A percentile compares a stretch with the other conserved stretches of the same genome.
Evolutionary conservation across 2,888 invertebrate genomes (phyloP).

Genomic region (Sceliomorpha sp.): DNA sequence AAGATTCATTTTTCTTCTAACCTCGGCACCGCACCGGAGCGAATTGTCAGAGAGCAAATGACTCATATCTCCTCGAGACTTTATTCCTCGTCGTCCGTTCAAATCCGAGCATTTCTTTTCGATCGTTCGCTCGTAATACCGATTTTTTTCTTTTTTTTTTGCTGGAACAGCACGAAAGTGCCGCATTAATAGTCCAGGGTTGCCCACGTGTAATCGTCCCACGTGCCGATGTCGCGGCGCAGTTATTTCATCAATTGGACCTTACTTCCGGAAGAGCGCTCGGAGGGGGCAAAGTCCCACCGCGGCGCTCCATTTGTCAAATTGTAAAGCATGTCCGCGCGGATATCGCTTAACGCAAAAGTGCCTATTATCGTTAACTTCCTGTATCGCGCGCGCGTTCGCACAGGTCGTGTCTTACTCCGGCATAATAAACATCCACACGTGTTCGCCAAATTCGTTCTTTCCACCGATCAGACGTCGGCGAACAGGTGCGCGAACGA

Average conservation of each 20-base stretch:
- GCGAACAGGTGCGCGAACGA: constrained; percentile 27
- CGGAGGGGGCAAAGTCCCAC: constrained; percentile 28
- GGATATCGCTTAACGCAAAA: constrained; percentile 49
- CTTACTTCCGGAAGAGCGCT: constrained; percentile 38
- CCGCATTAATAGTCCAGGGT: too few relatives aligned
- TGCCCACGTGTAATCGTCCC: too few relatives aligned
- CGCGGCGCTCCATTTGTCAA: constrained; percentile 9
- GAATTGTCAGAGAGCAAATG: too few relatives aligned
- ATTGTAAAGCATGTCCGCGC: constrained; percentile 28
- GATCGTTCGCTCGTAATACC: too few relatives aligned
- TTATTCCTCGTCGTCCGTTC: too few relatives aligned
- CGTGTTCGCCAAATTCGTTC: constrained; percentile 6
- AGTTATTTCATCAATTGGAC: constrained; percentile 30
- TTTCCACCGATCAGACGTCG: constrained; percentile 27
- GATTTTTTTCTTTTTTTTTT: too few relatives aligned
- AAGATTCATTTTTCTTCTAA: too few relatives aligned
- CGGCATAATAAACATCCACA: background rate
- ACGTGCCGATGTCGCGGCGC: too few relatives aligned
- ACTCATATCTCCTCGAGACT: too few relatives aligned
- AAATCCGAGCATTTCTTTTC: too few relatives aligned
- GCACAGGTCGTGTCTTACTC: background rate
- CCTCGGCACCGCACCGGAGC: too few relatives aligned
- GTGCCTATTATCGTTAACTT: constrained; percentile 46
- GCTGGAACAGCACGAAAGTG: too few relatives aligned
- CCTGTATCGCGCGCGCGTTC: constrained; percentile 17